Evolutionary conservation across 2,113 vertebrate genomes (phyloP).

Genomic region (Cyanoliseus patagonus): DNA sequence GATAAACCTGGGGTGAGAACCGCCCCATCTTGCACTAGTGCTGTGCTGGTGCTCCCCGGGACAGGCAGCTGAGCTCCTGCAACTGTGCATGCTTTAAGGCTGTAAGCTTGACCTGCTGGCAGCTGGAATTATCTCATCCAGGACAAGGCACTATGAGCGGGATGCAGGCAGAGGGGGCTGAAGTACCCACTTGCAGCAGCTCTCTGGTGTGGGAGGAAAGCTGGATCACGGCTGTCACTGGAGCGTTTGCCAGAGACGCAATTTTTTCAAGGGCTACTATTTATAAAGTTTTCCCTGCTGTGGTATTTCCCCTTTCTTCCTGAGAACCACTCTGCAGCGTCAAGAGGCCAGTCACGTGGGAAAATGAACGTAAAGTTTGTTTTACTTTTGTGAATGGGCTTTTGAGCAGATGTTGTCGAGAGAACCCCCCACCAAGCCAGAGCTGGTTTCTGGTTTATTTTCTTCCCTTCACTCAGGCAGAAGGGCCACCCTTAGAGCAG

Average conservation of each 20-base stretch:
- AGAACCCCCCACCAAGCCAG: neutral
- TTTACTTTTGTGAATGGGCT: neutral
- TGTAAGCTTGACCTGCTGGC: neutral
- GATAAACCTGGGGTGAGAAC: neutral
- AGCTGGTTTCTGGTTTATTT: neutral
- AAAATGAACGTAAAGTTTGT: neutral
- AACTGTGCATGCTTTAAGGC: neutral
- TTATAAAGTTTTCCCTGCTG: neutral
- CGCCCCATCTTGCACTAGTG: neutral
- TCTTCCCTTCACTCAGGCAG: neutral
- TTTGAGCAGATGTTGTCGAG: neutral
- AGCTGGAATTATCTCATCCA: neutral
- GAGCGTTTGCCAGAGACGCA: neutral
- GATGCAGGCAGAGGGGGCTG: too few relatives aligned
- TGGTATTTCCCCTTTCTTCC: neutral
- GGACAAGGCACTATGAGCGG: fast-evolving
- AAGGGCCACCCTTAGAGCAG: neutral
- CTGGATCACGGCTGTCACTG: neutral
- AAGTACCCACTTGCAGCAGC: neutral
- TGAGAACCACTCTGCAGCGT: neutral
- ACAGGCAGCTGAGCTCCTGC: neutral
- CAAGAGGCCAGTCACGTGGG: neutral
- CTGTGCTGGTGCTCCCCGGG: neutral
- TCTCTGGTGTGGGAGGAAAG: neutral
- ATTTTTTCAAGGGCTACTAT: neutral